Evolutionary conservation across 1,140 invertebrate species (phyloP).

Genomic region (Halesus radiatus): DNA sequence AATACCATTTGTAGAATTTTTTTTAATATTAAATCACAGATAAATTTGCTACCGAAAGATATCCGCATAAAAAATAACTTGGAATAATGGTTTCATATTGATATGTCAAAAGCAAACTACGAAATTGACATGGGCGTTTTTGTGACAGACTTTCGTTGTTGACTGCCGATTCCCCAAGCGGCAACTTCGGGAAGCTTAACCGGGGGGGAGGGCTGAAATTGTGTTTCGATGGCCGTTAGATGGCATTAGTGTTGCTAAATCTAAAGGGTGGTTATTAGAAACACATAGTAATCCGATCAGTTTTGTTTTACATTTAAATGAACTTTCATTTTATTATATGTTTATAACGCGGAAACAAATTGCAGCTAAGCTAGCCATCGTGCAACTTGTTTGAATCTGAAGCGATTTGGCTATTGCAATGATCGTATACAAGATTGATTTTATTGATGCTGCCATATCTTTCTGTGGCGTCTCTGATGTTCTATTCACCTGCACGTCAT

Average conservation of each 20-base stretch:
- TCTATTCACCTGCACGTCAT: no score
- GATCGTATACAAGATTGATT: no score
- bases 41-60: not conserved
- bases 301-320: no score
- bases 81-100: not conserved
- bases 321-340: no score
- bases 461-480: no score
- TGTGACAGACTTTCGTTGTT: not conserved
- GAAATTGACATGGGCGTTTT: conserved; percentile 6
- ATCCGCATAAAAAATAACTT: not conserved
- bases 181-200: not conserved
- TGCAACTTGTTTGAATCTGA: no score
- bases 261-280: no score
- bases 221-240: not conserved
- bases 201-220: not conserved
- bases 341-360: no score
- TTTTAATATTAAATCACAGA: not conserved
- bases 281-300: no score
- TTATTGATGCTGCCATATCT: no score
- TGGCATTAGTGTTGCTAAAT: not conserved
- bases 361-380: no score
- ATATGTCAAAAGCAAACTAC: conserved; percentile 10
- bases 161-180: not conserved
- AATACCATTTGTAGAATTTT: not conserved
- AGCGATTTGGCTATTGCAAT: no score